Base-by-base conservation (phyloP, 2,888 invertebrate species). In the Cephalotes varians region DNA sequence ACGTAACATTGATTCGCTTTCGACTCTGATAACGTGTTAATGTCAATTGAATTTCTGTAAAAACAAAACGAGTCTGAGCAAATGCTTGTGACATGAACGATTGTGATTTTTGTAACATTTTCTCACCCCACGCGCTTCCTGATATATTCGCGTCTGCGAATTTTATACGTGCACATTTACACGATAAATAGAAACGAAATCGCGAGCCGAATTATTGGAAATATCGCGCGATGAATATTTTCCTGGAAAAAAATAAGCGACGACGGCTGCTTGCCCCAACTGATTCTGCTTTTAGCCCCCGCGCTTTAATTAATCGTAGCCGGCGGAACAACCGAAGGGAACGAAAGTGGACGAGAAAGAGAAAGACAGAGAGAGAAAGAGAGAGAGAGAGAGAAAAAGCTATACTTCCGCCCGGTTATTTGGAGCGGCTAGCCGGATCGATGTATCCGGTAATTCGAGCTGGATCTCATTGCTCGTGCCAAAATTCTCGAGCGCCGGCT, bases 401-500 rank as follows among this genome's bases (percentile, higher is more conserved):
- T 82, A 82, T 82, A 82, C 85, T 89, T 87, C 62, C 85, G 83
- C 81, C 76, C 82, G 86, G 84, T 87, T 90, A 91, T 87, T 90
- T 84, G 85, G 87, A 87, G 83, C 80, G 71, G 73, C 76, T 62
- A 74, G 58, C 58, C 74, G 72, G 82, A 88, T 87, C 87, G 87
- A 89, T 85, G 89, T 84, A 81, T 87, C 82, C 77, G 85, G 65
- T 73, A 86, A 79, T 86, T 86, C 87, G 77, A 83, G 77, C 72
- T 60, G 86, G 82, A 85, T 87, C 80, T 74, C 82, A 82, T 81
- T 65, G 72, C 18, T 72, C 81, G 82, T 90, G 87, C 90, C 88
- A 86, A 88, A 88, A 88, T 86, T 89, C 81, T 81, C 77, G 73
- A 79, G 64, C 74, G 71, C 37, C 72, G 15, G 34, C 51, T 71